Percentiles rank a stretch among this genome's conserved stretches.
These are phyloP conservation scores for Semaprochilodus insignis DNA, from an alignment of 2,797 vertebrate species.

Conservation along the genomic window DNA sequence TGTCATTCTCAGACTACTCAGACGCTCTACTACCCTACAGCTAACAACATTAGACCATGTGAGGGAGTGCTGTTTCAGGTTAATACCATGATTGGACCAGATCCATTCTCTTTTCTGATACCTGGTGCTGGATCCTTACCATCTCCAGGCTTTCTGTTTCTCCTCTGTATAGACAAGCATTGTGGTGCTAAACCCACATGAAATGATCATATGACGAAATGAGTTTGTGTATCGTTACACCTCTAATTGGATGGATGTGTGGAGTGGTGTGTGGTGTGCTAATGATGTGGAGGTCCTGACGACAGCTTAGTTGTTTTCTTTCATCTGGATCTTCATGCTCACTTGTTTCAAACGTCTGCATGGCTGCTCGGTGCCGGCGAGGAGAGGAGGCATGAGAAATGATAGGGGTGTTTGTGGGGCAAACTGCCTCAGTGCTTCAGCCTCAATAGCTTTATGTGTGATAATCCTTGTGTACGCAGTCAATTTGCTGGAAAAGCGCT, in stretches of 20 bases:
- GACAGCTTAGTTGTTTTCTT: not conserved
- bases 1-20: too few species aligned
- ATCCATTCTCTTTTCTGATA: too few species aligned
- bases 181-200: too few species aligned
- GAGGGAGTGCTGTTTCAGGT: too few species aligned
- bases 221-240: not conserved
- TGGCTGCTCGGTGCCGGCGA: not conserved
- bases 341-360: constrained; percentile 9
- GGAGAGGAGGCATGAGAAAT: constrained; percentile 1
- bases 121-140: too few species aligned
- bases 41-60: too few species aligned
- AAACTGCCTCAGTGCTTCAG: constrained; percentile 3
- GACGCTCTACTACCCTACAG: too few species aligned
- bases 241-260: not conserved
- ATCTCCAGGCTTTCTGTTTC: too few species aligned
- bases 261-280: not conserved
- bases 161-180: too few species aligned
- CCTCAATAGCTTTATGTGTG: constrained; percentile 8
- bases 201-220: not conserved
- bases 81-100: too few species aligned
- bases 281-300: not conserved
- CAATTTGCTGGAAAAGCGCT: constrained; percentile 25
- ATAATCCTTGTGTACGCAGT: constrained; percentile 6
- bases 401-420: not conserved
- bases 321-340: not conserved